A percentile compares a stretch with the other conserved stretches of the same genome.
Conservation (phyloP, 2,797 vertebrate species). For the Hydrolagus colliei region DNA sequence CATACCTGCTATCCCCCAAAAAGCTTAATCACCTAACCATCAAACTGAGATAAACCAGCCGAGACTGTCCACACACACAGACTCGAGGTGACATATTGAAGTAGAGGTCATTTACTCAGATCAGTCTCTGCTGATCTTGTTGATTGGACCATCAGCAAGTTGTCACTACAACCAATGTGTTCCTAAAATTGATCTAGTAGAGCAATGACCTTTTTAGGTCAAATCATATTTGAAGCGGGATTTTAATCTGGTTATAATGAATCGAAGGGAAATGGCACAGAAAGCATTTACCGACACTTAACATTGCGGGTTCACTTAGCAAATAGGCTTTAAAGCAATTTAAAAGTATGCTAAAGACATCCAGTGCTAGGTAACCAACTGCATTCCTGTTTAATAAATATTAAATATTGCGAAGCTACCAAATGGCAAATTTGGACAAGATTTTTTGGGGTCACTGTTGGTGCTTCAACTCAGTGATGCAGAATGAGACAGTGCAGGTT, state of each 20-base stretch:
- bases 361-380: neutral
- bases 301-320: neutral
- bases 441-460: neutral
- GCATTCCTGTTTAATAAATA: neutral
- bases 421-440: neutral
- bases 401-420: slow-evolving; percentile 21
- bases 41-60: slow-evolving; percentile 10
- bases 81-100: neutral
- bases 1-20: neutral
- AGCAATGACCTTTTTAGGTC: neutral
- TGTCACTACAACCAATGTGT: neutral
- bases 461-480: neutral
- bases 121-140: neutral
- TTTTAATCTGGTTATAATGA: neutral
- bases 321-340: neutral
- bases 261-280: neutral
- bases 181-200: neutral
- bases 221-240: neutral
- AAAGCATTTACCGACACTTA: neutral
- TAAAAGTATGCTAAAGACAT: slow-evolving; percentile 1
- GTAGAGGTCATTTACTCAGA: neutral
- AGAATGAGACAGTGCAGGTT: neutral
- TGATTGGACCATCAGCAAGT: too few species aligned
- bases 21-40: neutral
- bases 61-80: neutral